Conservation (phyloP, 2,888 invertebrate genomes). For the Dasysyrphus albostriatus region DNA sequence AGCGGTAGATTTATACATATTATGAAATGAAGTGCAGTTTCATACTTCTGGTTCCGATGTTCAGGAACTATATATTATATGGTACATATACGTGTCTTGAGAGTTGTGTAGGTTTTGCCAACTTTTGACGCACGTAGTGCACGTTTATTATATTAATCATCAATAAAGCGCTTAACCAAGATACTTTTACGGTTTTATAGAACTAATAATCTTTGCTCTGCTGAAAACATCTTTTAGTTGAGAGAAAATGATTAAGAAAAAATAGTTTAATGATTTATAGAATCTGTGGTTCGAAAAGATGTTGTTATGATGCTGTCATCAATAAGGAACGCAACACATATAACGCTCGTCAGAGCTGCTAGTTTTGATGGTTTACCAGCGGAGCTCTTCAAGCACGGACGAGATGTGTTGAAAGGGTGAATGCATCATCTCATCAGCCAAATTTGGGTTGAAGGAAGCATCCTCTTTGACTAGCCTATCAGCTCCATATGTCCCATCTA, state of each 20-base stretch:
- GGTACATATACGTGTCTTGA: neutral
- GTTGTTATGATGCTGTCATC: neutral
- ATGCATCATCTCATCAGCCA: too few species aligned
- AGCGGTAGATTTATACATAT: neutral
- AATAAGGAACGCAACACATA: too few species aligned
- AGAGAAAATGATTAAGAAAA: neutral
- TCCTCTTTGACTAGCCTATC: too few species aligned
- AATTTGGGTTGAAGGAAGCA: too few species aligned
- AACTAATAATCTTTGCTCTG: neutral
- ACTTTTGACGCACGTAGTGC: slow-evolving; percentile 48
- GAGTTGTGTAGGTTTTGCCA: slow-evolving; percentile 33
- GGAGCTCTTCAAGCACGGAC: too few species aligned
- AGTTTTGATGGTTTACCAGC: too few species aligned
- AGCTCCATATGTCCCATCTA: too few species aligned
- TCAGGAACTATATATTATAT: neutral
- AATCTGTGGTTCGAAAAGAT: neutral
- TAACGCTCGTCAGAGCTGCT: too few species aligned
- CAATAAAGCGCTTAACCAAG: slow-evolving; percentile 46
- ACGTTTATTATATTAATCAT: slow-evolving; percentile 42
- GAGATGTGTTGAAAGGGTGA: too few species aligned
- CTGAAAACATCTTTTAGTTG: neutral
- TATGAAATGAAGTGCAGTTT: slow-evolving; percentile 12
- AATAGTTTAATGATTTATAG: neutral
- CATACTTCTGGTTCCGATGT: neutral
- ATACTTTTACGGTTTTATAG: slow-evolving; percentile 28